These are phyloP conservation scores for Hormiphora californensis DNA, from an alignment of 37 sponge, comb jelly and placozoan species.

Conservation along the genomic window DNA sequence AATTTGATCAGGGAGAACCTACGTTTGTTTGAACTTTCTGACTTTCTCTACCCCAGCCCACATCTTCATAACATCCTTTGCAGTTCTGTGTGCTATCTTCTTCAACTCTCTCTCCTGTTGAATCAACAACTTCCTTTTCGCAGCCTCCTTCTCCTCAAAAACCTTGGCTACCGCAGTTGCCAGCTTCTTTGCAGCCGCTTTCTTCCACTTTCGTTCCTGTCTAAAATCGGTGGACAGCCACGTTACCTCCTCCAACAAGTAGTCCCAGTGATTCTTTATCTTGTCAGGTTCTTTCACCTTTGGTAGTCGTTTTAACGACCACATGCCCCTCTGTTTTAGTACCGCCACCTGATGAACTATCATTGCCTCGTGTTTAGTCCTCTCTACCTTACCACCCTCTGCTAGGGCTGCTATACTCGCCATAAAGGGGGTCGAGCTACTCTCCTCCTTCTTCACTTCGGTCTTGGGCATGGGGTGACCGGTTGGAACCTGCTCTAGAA, in stretches of 20 bases:
- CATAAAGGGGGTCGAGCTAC: constrained; percentile 23
- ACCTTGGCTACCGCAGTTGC: constrained; percentile 57
- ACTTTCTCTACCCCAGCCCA: constrained; percentile 51
- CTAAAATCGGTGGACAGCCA: constrained; percentile 94
- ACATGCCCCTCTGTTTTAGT: constrained; percentile 81
- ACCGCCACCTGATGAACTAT: constrained; percentile 80
- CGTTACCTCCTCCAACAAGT: constrained; percentile 93
- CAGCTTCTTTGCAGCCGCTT: constrained; percentile 74
- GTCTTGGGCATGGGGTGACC: constrained; percentile 19
- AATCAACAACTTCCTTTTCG: constrained; percentile 59
- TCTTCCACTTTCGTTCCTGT: constrained; percentile 91
- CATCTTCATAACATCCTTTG: constrained; percentile 76
- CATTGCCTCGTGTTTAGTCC: constrained; percentile 82
- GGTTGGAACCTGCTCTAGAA: constrained; percentile 36
- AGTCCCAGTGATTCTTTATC: constrained; percentile 83
- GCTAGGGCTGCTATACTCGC: constrained; percentile 54
- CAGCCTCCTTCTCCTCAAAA: constrained; percentile 68
- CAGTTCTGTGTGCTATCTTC: constrained; percentile 80
- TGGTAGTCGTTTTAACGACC: constrained; percentile 88
- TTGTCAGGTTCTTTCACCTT: constrained; percentile 79
- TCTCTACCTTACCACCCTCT: constrained; percentile 84
- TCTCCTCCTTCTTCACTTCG: constrained; percentile 11
- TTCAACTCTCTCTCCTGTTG: constrained; percentile 70
- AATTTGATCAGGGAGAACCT: background rate
- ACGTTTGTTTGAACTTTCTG: constrained; percentile 38